Evolutionary conservation across 2,797 vertebrate genomes (phyloP).

Genomic region (Botia almorhae): DNA sequence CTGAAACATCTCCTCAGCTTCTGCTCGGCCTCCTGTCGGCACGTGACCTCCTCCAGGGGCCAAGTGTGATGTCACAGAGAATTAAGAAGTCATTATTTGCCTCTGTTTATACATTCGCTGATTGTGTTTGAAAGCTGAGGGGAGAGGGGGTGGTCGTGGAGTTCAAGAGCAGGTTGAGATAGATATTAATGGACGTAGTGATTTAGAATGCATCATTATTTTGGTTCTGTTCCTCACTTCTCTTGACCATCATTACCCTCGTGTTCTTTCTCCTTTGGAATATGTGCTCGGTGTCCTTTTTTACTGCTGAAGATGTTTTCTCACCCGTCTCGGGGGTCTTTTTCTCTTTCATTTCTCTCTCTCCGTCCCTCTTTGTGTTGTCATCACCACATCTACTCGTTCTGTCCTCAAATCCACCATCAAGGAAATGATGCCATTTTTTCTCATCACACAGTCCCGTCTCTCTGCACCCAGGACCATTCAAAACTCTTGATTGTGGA

Average conservation of each 20-base stretch:
- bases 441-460: conserved; percentile 22
- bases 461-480: not conserved
- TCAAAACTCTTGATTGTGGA: conserved; percentile 64
- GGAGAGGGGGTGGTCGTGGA: conserved; percentile 2
- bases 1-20: not conserved
- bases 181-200: conserved; percentile 11
- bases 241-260: not conserved
- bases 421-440: conserved; percentile 36
- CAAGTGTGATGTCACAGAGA: conserved; percentile 33
- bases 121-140: conserved; percentile 40
- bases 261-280: not conserved
- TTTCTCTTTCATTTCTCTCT: conserved; percentile 11
- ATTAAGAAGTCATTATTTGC: conserved; percentile 32
- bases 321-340: conserved; percentile 6
- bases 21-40: conserved; percentile 17
- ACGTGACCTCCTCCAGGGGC: conserved; percentile 20
- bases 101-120: conserved; percentile 30
- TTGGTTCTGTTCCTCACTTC: not conserved
- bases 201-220: conserved; percentile 7
- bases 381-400: conserved; percentile 31
- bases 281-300: not conserved
- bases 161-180: conserved; percentile 33
- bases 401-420: conserved; percentile 18
- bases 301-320: conserved; percentile 21
- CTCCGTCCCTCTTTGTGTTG: conserved; percentile 15